These are phyloP conservation scores for Eptatretus burgeri DNA, from an alignment of 2,113 vertebrate genomes.

Conservation along the genomic window DNA sequence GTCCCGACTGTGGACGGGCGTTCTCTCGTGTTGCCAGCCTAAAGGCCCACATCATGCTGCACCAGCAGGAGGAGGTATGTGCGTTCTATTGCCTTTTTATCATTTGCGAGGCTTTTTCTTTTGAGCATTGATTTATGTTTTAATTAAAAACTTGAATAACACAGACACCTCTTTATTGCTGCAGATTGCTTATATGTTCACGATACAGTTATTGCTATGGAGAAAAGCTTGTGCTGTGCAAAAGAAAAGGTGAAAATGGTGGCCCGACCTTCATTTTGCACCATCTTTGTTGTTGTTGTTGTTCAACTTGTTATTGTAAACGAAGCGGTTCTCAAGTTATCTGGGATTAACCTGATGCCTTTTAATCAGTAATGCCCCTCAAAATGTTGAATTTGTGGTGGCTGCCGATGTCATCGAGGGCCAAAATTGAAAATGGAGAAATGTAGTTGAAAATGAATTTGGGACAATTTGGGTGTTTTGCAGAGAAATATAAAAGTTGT, in stretches of 20 bases:
- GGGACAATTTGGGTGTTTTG: too few species aligned
- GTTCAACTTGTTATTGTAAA: background rate
- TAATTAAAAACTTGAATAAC: slow-evolving; percentile 8
- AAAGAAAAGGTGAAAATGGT: background rate
- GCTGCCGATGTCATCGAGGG: too few species aligned
- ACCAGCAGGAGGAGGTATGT: slow-evolving; percentile 79
- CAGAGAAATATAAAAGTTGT: too few species aligned
- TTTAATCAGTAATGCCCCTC: background rate
- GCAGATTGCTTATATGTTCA: too few species aligned
- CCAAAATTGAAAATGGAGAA: too few species aligned
- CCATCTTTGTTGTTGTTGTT: too few species aligned
- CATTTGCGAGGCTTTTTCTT: background rate
- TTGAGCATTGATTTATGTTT: background rate
- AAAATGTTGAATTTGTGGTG: background rate
- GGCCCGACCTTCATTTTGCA: background rate
- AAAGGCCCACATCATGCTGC: slow-evolving; percentile 85
- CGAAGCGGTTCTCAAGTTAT: background rate
- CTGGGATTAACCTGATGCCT: background rate
- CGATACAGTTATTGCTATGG: too few species aligned
- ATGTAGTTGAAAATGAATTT: too few species aligned
- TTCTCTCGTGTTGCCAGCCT: slow-evolving; percentile 87
- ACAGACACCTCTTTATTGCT: slow-evolving; percentile 8
- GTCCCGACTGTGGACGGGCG: slow-evolving; percentile 64
- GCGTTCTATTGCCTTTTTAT: slow-evolving; percentile 8
- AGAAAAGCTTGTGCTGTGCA: slow-evolving; percentile 1